phyloP scores from a whole-genome alignment of 2,797 vertebrate species.

The Rhinatrema bivittatum region DNA sequence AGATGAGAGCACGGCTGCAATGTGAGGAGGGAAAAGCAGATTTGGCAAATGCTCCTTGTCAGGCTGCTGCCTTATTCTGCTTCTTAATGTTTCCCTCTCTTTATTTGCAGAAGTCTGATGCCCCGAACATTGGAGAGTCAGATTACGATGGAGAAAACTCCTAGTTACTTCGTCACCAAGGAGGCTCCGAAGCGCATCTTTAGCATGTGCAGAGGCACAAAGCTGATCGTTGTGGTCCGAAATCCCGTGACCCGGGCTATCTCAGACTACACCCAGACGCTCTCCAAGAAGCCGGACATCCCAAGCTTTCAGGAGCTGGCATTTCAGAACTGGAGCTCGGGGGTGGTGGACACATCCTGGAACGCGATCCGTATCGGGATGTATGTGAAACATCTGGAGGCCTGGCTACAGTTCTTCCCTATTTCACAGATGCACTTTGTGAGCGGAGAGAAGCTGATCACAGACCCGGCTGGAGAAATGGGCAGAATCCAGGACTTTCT shows the following conservation, averaged over 20 bases:
- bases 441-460: slow-evolving; percentile 88
- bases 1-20: too few species aligned
- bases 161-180: slow-evolving; percentile 91
- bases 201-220: slow-evolving; percentile 83
- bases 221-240: slow-evolving; percentile 90
- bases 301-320: slow-evolving; percentile 89
- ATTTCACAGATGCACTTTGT: slow-evolving; percentile 93
- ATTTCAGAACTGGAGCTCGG: slow-evolving; percentile 82
- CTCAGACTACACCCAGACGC: slow-evolving; percentile 93
- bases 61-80: too few species aligned
- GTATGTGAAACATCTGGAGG: slow-evolving; percentile 85
- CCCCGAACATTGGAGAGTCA: slow-evolving; percentile 85
- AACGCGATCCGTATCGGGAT: slow-evolving; percentile 92
- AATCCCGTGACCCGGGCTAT: slow-evolving; percentile 93
- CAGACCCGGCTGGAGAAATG: slow-evolving; percentile 88
- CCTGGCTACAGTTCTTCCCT: slow-evolving; percentile 90
- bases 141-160: slow-evolving; percentile 95
- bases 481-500: slow-evolving; percentile 92
- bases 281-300: slow-evolving; percentile 92
- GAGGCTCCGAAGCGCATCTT: slow-evolving; percentile 82
- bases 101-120: slow-evolving; percentile 76
- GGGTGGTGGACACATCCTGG: slow-evolving; percentile 86
- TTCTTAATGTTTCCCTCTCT: slow-evolving; percentile 4
- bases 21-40: too few species aligned
- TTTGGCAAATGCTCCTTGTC: too few species aligned